Evolutionary conservation across 2,888 invertebrate genomes (phyloP).

Genomic region (Andrena bucephala): DNA sequence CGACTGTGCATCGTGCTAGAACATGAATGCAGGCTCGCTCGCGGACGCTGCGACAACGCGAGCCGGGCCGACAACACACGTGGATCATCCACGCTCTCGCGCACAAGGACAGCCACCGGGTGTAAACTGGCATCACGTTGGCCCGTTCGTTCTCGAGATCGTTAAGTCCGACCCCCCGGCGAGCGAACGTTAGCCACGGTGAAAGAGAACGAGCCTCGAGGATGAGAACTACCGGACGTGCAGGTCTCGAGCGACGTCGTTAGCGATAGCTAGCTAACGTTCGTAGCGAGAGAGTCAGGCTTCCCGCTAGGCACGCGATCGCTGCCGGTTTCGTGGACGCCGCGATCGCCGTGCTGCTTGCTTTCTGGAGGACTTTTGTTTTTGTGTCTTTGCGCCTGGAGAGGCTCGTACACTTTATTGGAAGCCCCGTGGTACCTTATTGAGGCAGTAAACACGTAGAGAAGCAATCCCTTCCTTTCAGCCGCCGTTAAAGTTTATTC

Average conservation of each 20-base stretch:
- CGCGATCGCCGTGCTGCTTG: constrained; percentile 12
- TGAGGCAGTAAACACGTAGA: background rate
- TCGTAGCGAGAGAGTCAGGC: constrained; percentile 25
- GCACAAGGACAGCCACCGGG: constrained; percentile 78
- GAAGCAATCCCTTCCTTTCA: background rate
- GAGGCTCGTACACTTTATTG: constrained; percentile 15
- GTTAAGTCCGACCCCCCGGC: constrained; percentile 80
- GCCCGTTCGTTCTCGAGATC: constrained; percentile 76
- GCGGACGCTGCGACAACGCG: constrained; percentile 23
- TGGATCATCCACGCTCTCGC: constrained; percentile 78
- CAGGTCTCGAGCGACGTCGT: constrained; percentile 71
- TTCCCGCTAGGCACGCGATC: constrained; percentile 32
- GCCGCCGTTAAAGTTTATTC: background rate
- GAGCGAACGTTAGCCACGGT: constrained; percentile 70
- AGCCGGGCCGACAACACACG: constrained; percentile 31
- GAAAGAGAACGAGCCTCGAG: constrained; percentile 77
- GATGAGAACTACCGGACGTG: constrained; percentile 77
- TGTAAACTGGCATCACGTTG: constrained; percentile 79
- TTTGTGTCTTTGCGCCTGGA: background rate
- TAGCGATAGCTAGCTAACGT: constrained; percentile 61
- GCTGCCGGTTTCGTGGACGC: constrained; percentile 21
- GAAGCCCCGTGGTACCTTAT: background rate
- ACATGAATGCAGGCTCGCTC: constrained; percentile 12
- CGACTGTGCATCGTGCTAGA: constrained; percentile 27
- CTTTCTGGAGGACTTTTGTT: constrained; percentile 31